phyloP scores from a whole-genome alignment of 2,797 vertebrate species.

The Anguilla pacifica region DNA sequence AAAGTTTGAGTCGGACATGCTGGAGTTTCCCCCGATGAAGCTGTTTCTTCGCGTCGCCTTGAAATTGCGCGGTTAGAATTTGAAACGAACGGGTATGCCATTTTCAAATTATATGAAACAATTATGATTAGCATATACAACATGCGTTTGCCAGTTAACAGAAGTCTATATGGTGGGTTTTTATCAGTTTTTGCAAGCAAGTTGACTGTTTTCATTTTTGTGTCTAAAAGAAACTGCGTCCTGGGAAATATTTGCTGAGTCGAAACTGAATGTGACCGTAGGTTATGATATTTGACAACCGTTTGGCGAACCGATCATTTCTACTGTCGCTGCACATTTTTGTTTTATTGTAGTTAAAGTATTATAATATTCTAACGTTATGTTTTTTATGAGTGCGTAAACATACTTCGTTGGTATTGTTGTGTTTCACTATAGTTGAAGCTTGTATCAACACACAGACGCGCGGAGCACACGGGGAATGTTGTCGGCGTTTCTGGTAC shows the following conservation, averaged over 20 bases:
- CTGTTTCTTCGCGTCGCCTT: neutral
- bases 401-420: neutral
- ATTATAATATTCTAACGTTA: neutral
- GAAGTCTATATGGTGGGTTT: neutral
- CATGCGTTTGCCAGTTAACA: neutral
- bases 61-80: neutral
- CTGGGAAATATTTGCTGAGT: neutral
- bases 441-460: neutral
- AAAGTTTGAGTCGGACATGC: neutral
- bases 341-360: neutral
- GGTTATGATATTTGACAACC: neutral
- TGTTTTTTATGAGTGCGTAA: no score
- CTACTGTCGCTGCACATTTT: no score
- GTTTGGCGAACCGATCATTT: neutral
- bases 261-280: neutral
- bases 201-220: neutral
- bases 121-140: no score
- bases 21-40: neutral
- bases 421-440: neutral
- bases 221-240: neutral
- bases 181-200: neutral
- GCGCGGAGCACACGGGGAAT: neutral
- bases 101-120: neutral
- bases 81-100: neutral
- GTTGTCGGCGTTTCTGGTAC: neutral